Conservation (phyloP, 1,140 invertebrate genomes). For the Ips nitidus region DNA sequence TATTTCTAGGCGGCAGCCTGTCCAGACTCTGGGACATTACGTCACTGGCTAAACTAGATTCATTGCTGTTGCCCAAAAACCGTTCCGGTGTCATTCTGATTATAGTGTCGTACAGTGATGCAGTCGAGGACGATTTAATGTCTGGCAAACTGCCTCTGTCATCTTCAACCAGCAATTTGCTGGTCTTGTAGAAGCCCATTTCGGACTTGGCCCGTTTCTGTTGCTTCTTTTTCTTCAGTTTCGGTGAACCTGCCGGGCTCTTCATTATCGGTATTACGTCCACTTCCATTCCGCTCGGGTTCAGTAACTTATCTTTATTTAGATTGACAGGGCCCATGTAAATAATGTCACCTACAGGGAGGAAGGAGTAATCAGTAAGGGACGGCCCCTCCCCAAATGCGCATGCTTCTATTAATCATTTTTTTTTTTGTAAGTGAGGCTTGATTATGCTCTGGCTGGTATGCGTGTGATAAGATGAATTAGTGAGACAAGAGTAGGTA, state of each 20-base stretch:
- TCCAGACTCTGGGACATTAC: conserved; percentile 42
- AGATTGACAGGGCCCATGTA: conserved; percentile 53
- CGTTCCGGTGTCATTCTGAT: conserved; percentile 44
- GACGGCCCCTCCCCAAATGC: conserved; percentile 14
- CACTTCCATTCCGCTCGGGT: conserved; percentile 52
- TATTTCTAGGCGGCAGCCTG: conserved; percentile 42
- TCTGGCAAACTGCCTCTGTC: conserved; percentile 49
- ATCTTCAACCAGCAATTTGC: conserved; percentile 27
- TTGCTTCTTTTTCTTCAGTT: conserved; percentile 40
- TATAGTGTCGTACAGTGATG: conserved; percentile 43
- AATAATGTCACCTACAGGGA: conserved; percentile 51
- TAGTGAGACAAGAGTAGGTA: conserved; percentile 32
- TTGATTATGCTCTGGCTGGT: neutral
- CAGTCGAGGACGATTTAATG: conserved; percentile 37
- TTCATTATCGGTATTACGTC: conserved; percentile 51
- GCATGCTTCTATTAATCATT: neutral
- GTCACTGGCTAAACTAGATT: conserved; percentile 39
- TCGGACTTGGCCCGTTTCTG: conserved; percentile 46
- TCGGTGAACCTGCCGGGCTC: conserved; percentile 48
- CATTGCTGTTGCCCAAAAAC: conserved; percentile 39
- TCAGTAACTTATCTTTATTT: conserved; percentile 52
- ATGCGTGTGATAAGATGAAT: conserved; percentile 42
- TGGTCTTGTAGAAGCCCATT: conserved; percentile 43
- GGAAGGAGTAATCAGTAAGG: conserved; percentile 24
- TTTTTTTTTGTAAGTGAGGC: no score